Evolutionary conservation across 2,797 vertebrate species (phyloP), one percentile per base, ranked within the genome.

Genomic region (Karalla daura): DNA sequence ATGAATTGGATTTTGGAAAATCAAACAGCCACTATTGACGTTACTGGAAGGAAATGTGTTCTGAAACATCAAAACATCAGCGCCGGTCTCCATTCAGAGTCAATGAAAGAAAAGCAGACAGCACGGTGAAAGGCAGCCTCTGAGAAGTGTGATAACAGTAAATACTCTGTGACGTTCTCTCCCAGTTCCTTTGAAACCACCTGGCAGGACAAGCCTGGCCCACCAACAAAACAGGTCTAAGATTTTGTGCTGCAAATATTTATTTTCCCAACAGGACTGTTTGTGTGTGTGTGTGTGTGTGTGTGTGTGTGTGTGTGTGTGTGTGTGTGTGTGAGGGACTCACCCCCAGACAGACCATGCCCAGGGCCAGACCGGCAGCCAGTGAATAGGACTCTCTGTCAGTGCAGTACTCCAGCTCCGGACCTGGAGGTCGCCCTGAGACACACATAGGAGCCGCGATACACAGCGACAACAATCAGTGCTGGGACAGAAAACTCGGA

Each of bases 341-440:
- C 52, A 99, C 98, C 93, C 98, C 98, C 2, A 99, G 93, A 84
- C 98, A 99, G 73, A 99, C 98, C 98, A 99, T 99, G 70, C 98
- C 97, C 62, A 99, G 89, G n/a, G 97, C 96, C 7, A 99, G 89
- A 21, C 98, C 98, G 14, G 98, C 97, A 18, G 97, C 97, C 2
- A 99, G 84, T 0, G 98, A 99, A 74, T 99, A 99, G 0, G 97
- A 98, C 80, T 99, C 98, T 79, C 98, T 93, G 81, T 99, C 98
- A 0, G 96, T 99, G 67, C 97, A 99, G 74, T 98, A 98, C 70
- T 99, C 97, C 98, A 99, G 98, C 82, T 99, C 98, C 1, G 98
- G 97, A 27, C 98, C 98, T 0, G 98, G 98, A 1, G 98, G 97
- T 11, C 97, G 95, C 5, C 98, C 98, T 99, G 37, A 7, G 10